Percentiles rank a stretch among this genome's conserved stretches.
Evolutionary conservation across 2,888 invertebrate species (phyloP).

Genomic region (Hofmannophila pseudospretella): DNA sequence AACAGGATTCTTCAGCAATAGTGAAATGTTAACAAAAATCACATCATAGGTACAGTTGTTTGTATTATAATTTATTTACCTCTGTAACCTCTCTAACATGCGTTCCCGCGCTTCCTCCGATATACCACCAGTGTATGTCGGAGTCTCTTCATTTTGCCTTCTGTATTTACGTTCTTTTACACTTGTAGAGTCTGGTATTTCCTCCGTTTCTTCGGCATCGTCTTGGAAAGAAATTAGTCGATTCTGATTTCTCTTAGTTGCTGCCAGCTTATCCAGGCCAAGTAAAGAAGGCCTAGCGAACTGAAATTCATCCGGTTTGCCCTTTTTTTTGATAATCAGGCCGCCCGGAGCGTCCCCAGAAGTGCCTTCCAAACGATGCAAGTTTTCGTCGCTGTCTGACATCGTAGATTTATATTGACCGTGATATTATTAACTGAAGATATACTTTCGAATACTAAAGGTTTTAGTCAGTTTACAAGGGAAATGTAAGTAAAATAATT

Average conservation of each 20-base stretch:
- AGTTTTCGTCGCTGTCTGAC: conserved; percentile 73
- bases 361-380: conserved; percentile 86
- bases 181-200: conserved; percentile 28
- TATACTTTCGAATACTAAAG: neutral
- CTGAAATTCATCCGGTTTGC: conserved; percentile 81
- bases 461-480: neutral
- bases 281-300: conserved; percentile 86
- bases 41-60: too few species aligned
- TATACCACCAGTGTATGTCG: conserved; percentile 95
- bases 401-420: conserved; percentile 24
- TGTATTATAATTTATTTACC: conserved; percentile 44
- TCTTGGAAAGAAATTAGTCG: conserved; percentile 82
- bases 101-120: conserved; percentile 87
- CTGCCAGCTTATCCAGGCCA: conserved; percentile 91
- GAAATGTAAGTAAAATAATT: conserved; percentile 2
- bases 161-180: conserved; percentile 83
- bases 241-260: conserved; percentile 83
- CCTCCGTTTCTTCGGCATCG: conserved; percentile 40
- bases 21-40: too few species aligned
- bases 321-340: conserved; percentile 82
- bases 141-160: conserved; percentile 90
- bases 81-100: conserved; percentile 81
- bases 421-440: neutral
- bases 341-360: conserved; percentile 82
- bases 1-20: too few species aligned